phyloP scores from a whole-genome alignment of 2,888 invertebrate genomes.

The Limenitis camilla region DNA sequence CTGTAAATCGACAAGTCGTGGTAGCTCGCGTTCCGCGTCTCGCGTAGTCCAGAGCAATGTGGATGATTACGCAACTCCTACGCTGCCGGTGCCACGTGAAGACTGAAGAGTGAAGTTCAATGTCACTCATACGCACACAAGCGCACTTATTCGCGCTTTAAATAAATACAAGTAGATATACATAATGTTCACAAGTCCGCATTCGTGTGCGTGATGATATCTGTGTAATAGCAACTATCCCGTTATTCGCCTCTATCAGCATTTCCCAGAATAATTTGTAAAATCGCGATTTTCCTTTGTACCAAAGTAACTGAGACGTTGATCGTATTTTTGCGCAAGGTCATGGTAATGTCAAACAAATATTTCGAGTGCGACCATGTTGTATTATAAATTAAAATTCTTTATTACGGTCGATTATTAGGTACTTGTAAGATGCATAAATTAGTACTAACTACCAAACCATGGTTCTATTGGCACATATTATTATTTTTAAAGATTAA shows the following conservation, averaged over 20 bases:
- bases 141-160: slow-evolving; percentile 23
- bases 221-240: slow-evolving; percentile 64
- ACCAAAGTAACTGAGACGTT: slow-evolving; percentile 40
- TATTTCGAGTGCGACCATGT: slow-evolving; percentile 37
- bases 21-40: no score
- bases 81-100: slow-evolving; percentile 53
- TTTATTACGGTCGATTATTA: slow-evolving; percentile 13
- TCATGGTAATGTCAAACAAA: slow-evolving; percentile 54
- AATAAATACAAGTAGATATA: slow-evolving; percentile 25
- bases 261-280: slow-evolving; percentile 67
- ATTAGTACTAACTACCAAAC: no score
- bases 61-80: slow-evolving; percentile 62
- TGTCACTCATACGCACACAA: slow-evolving; percentile 62
- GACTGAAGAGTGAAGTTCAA: slow-evolving; percentile 64
- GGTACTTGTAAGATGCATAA: no score
- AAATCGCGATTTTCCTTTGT: slow-evolving; percentile 57
- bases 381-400: slow-evolving; percentile 19
- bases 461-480: no score
- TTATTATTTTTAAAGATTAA: no score
- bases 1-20: no score
- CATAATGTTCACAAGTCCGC: slow-evolving; percentile 22
- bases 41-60: slow-evolving; percentile 15
- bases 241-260: slow-evolving; percentile 66
- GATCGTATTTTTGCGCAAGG: slow-evolving; percentile 57
- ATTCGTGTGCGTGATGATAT: slow-evolving; percentile 36